A percentile compares a stretch with the other conserved stretches of the same genome.
Evolutionary conservation across 1,140 invertebrate species (phyloP).

Genomic region (Lucilia cuprina): DNA sequence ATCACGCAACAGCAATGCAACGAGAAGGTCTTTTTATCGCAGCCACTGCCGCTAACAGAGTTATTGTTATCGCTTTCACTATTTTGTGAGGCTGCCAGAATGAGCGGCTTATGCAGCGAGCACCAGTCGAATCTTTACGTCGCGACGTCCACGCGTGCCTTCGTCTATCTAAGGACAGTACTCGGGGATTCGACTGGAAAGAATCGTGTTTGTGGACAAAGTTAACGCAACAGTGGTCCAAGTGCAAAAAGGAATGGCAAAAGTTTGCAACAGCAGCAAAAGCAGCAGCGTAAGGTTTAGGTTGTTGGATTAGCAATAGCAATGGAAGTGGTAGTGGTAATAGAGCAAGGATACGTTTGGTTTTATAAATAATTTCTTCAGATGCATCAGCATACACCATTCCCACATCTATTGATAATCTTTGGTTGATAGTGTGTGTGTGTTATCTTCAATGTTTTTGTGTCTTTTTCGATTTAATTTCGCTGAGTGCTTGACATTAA

Average conservation of each 20-base stretch:
- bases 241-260: neutral
- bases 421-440: neutral
- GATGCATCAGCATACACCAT: neutral
- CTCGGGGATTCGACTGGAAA: neutral
- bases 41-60: conserved; percentile 46
- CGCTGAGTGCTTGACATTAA: neutral
- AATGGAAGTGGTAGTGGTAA: neutral
- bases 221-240: neutral
- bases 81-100: conserved; percentile 62
- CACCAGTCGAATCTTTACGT: neutral
- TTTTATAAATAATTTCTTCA: neutral
- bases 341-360: neutral
- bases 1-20: conserved; percentile 64
- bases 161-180: neutral
- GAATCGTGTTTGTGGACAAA: neutral
- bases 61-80: conserved; percentile 45
- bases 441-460: neutral
- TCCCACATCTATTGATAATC: neutral
- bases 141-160: neutral
- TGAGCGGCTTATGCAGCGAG: conserved; percentile 44
- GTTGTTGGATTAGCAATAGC: neutral
- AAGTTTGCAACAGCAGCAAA: neutral
- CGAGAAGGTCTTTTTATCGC: conserved; percentile 62
- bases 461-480: neutral
- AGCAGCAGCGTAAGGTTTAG: neutral